Evolutionary conservation across 2,797 vertebrate genomes (phyloP), one percentile per base, ranked within the genome.

Genomic region (Somateria mollissima): DNA sequence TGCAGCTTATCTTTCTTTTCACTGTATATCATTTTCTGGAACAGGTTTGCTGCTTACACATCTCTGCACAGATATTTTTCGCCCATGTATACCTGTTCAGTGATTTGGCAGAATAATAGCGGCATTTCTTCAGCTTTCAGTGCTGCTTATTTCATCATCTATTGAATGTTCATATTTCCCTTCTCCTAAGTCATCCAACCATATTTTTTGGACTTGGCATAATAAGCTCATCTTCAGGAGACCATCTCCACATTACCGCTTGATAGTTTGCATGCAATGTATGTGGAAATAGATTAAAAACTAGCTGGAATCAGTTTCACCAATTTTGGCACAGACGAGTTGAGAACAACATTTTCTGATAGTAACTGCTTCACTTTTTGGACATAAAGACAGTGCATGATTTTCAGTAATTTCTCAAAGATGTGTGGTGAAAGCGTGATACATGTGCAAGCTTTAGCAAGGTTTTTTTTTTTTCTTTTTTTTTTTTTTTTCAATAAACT

Each of bases 271-370:
- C 51, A 45, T 21, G 37, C 62, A 34, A 37, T 2, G 12, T 34
- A 34, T 37, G 34, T 49, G 47, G 49, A 75, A 84, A 79, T 5
- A 84, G 34, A 70, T 56, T 75, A 70, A 84, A 66, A 71, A 65
- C 27, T 37, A 65, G 19, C 45, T 70, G 57, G 87, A 84, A 84
- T 60, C 8, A 24, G 8, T 75, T 61, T 60, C 74, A 74, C 37
- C 51, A 34, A 20, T 78, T 90, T 90, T 87, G 83, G 67, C 67
- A 74, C 34, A 70, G 56, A 30, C 27, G 37, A 49, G 37, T 56
- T 43, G 39, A 87, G 74, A 93, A 80, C 32, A 83, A 56, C 51
- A 61, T 82, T 86, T 86, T 20, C 45, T 75, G 69, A 66, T n/a
- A 61, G 64, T 37, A 79, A 79, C 45, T 54, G 34, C 36, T 79